Base-by-base conservation (phyloP, 2,113 vertebrate genomes). In the Struthio camelus region DNA sequence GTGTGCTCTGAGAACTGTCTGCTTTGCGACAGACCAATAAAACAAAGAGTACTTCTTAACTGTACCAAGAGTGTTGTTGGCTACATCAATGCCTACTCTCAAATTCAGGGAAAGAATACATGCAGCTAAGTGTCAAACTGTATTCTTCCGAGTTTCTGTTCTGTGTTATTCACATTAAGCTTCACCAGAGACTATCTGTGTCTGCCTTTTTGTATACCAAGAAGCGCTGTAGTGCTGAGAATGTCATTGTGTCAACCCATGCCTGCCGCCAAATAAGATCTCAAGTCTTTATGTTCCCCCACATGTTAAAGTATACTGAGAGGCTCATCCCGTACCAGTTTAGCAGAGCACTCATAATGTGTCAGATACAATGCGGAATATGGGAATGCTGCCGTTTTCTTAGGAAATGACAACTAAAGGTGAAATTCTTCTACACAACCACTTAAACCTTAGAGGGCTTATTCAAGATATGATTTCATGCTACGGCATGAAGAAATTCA, bases 1-100 rank as follows among this genome's bases (percentile, higher is more conserved):
- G 4, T 40, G 20, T 7, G 1, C 13, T 4, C 4, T 53, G 11
- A 46, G 10, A 65, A 34, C 1, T 0, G 17, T 36, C 5, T 65
- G 9, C 3, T 86, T 83, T 86, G 1, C 1, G 42, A 10, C 42
- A 38, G 9, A 22, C 22, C 2, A 4, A 27, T 38, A 51, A 0
- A 0, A 58, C 14, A 58, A 44, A 19, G 1, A 56, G 4, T 86
- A 50, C 20, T 91, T 78, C 65, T 84, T 34, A 56, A 0, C 38
- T 70, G 36, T 8, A 34, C 80, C 91, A 36, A 61, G 24, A 36
- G 22, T 16, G 15, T 82, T 88, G 54, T 40, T n/a, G 77, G 20
- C 9, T 80, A 58, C 61, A 62, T 65, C 51, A 58, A 22, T 44
- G 42, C 24, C 8, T 65, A 4, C 16, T 81, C 7, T 70, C 32